Conservation (phyloP, 2,113 vertebrate genomes). For the Thamnophis sirtalis region DNA sequence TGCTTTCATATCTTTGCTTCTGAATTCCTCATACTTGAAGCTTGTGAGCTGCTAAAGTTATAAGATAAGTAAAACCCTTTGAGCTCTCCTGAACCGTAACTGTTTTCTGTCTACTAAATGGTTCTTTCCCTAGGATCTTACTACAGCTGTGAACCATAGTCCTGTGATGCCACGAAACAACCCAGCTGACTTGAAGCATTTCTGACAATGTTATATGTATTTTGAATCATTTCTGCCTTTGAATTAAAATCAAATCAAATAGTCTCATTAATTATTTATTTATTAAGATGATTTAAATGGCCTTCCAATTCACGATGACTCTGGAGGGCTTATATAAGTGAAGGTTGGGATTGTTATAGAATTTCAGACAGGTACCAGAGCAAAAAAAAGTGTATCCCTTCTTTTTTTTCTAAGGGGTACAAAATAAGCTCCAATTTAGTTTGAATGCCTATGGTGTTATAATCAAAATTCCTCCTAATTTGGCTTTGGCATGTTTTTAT, state of each 20-base stretch:
- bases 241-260: not conserved
- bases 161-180: not conserved
- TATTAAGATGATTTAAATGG: not conserved
- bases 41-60: not conserved
- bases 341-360: not conserved
- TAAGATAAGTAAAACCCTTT: not conserved
- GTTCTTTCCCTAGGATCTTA: not conserved
- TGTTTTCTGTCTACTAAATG: not conserved
- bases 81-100: not conserved
- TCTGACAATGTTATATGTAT: not conserved
- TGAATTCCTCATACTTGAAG: not conserved
- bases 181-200: not conserved
- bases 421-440: not conserved
- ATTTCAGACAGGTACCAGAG: not conserved
- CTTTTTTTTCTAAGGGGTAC: not conserved
- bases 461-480: not conserved
- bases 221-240: not conserved
- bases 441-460: not conserved
- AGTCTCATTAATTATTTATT: not conserved
- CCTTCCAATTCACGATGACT: not conserved
- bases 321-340: not conserved
- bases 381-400: not conserved
- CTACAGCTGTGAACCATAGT: not conserved
- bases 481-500: not conserved
- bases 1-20: not conserved